Conservation (phyloP, 1,140 invertebrate species). For the Halyomorpha halys region DNA sequence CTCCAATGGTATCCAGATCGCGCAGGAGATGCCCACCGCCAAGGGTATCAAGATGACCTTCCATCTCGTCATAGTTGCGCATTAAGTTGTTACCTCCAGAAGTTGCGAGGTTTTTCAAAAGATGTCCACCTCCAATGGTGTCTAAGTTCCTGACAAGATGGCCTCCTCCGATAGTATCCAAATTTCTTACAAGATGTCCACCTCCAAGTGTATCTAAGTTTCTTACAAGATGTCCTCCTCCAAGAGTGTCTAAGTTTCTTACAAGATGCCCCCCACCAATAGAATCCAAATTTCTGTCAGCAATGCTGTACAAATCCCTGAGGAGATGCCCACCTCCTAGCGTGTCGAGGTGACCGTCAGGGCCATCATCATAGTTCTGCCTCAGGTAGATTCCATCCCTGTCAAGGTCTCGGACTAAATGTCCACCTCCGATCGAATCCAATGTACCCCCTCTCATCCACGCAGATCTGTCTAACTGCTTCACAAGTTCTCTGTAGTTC, state of each 20-base stretch:
- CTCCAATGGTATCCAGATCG: slow-evolving; percentile 3
- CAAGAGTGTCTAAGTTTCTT: neutral
- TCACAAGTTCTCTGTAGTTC: neutral
- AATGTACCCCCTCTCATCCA: slow-evolving; percentile 28
- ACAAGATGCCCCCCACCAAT: slow-evolving; percentile 16
- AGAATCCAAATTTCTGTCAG: slow-evolving; percentile 14
- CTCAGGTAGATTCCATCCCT: neutral
- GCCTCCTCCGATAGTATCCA: slow-evolving; percentile 13
- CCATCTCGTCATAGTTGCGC: neutral
- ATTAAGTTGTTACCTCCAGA: neutral
- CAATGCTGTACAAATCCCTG: neutral
- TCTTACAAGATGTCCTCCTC: neutral
- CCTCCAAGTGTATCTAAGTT: neutral
- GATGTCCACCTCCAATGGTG: neutral
- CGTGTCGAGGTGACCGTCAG: slow-evolving; percentile 8
- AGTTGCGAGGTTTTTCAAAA: slow-evolving; percentile 14
- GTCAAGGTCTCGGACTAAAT: slow-evolving; percentile 17
- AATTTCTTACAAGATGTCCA: neutral
- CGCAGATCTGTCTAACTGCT: slow-evolving; percentile 6
- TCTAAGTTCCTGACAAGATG: neutral
- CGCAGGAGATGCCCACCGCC: slow-evolving; percentile 13
- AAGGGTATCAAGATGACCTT: neutral
- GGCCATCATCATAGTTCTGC: neutral
- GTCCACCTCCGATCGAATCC: slow-evolving; percentile 25
- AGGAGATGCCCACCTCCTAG: slow-evolving; percentile 34